Evolutionary conservation across 2,888 invertebrate species (phyloP), one percentile per base, ranked within the genome.

Genomic region (Agonopterix heracliana): DNA sequence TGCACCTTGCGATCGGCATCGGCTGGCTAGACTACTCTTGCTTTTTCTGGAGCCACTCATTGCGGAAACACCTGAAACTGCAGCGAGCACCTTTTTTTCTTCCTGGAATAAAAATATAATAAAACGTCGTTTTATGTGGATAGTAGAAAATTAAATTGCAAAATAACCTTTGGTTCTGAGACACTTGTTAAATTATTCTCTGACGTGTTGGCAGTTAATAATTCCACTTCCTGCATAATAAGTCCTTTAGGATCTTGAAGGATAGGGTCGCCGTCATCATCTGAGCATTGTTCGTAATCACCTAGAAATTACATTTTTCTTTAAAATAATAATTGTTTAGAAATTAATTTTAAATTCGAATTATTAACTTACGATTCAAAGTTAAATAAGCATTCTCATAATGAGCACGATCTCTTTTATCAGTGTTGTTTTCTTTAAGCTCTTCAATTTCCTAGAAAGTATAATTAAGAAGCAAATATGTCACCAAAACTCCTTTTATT

Each of bases 271-370:
- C 55, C 67, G 38, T 81, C 81, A 43, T 80, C 83, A 54, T 84
- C 85, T 1, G 80, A 81, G 57, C 67, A 74, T 63, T 78, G 83
- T 8, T 87, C 87, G 50, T 81, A 80, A 56, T 87, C 87, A 52
- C 85, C 86, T 87, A 45, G 48, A 49, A 48, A 43, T 34, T 43
- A 13, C 4, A n/a, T 38, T 26, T 26, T 26, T 5, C 26, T 26
- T 26, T 26, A 26, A 26, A 26, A 26, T 4, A 2, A 17, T 3
- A 17, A 17, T 4, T n/a, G n/a, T 10, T 36, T 36, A 3, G 1
- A 8, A 3, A 5, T 10, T 10, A 36, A 36, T 36, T 36, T 36
- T 36, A 10, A 36, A 2, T 36, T 36, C 5, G 3, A 38, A 38
- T 38, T 38, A n/a, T 26, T 26, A 13, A 74, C 84, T 75, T 54